Percentiles rank a stretch among this genome's conserved stretches.
These are phyloP conservation scores for Nomada lathburiana DNA, from an alignment of 2,888 invertebrate genomes.

Conservation along the genomic window DNA sequence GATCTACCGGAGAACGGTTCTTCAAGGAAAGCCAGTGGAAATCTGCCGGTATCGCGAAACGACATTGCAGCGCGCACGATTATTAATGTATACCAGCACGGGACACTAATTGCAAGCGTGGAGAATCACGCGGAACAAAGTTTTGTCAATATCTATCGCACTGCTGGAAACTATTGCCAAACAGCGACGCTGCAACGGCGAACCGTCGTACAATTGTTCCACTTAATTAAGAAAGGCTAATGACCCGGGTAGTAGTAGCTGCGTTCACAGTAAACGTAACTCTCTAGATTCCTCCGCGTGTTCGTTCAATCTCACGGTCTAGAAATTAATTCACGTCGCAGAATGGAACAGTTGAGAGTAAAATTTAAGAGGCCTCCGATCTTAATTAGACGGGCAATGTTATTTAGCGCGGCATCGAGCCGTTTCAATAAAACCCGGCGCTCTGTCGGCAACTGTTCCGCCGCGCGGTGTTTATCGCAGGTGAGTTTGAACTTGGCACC, in stretches of 20 bases:
- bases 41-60: slow-evolving; percentile 60
- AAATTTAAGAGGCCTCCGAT: too few relatives aligned
- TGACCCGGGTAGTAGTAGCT: neutral
- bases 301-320: too few relatives aligned
- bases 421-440: neutral
- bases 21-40: slow-evolving; percentile 44
- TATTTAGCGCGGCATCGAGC: neutral
- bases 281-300: too few relatives aligned
- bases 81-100: slow-evolving; percentile 45
- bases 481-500: slow-evolving; percentile 69
- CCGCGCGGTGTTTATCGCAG: slow-evolving; percentile 49
- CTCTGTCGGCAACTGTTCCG: slow-evolving; percentile 31
- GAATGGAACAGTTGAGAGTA: too few relatives aligned
- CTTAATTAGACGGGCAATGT: too few relatives aligned
- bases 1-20: neutral
- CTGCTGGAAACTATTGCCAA: neutral
- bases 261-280: neutral
- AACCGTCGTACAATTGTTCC: slow-evolving; percentile 6
- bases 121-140: neutral
- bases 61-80: slow-evolving; percentile 17
- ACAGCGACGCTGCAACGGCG: neutral
- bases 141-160: neutral
- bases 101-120: neutral
- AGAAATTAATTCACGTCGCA: too few relatives aligned
- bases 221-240: slow-evolving; percentile 25